phyloP scores from a whole-genome alignment of 2,888 invertebrate species.

The Agrilus cyanescens region DNA sequence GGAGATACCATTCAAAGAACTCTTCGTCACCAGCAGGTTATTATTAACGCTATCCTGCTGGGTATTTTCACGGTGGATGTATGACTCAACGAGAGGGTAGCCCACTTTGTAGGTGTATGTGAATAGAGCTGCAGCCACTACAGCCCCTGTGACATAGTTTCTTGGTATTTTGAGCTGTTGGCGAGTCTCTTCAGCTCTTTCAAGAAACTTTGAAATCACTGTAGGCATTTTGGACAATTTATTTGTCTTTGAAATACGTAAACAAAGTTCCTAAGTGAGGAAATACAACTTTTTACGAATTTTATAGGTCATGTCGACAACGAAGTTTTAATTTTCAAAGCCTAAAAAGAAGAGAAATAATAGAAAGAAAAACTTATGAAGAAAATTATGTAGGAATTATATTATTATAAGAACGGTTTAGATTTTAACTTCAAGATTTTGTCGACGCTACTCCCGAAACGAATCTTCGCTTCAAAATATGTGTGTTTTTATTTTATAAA shows the following conservation, averaged over 20 bases:
- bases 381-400: not conserved
- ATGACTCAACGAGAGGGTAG: constrained; percentile 45
- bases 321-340: too few relatives aligned
- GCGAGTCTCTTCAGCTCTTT: constrained; percentile 43
- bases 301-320: too few relatives aligned
- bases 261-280: too few relatives aligned
- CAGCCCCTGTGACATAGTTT: constrained; percentile 45
- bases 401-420: too few relatives aligned
- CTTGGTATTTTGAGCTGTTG: constrained; percentile 40
- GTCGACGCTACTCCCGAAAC: too few relatives aligned
- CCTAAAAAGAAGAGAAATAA: too few relatives aligned
- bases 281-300: too few relatives aligned
- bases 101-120: constrained; percentile 48
- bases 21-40: constrained; percentile 22
- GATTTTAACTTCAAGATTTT: too few relatives aligned
- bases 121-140: constrained; percentile 45
- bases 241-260: not conserved
- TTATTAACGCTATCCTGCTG: constrained; percentile 29
- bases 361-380: not conserved
- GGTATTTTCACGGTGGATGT: constrained; percentile 29
- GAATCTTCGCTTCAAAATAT: too few relatives aligned
- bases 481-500: too few relatives aligned
- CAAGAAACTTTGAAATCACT: constrained; percentile 53
- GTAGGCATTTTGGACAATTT: constrained; percentile 38
- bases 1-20: constrained; percentile 12